Base-by-base conservation (phyloP, 2,888 invertebrate genomes). In the Heliconius hortense region DNA sequence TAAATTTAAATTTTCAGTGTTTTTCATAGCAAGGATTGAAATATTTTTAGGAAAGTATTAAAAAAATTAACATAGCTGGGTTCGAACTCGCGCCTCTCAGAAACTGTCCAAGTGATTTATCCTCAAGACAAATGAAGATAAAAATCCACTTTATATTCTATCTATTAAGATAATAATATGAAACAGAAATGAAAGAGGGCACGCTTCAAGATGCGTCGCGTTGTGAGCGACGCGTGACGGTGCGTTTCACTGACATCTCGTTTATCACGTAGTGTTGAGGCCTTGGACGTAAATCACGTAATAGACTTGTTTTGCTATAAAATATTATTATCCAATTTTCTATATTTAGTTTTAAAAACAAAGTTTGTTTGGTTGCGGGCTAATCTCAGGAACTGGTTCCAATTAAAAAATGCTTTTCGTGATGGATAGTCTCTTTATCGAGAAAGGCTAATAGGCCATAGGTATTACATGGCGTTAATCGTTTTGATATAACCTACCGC, bases 211-310 rank as follows among this genome's bases (percentile, higher is more conserved):
- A 71, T 28, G 64, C 74, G 72, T 24, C 35, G 63, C 18, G 21
- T 18, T 48, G 48, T 24, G 53, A 15, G 39, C 59, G 59, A 35
- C 43, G 74, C 77, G 74, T 74, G 72, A 72, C 77, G 60, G 31
- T 62, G 71, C 74, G 72, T 75, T 77, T 77, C 72, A 64, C 75
- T 69, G 48, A 75, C 75, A 66, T 72, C 74, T 72, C 71, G 64
- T 56, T 48, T 56, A 56, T 59, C 68, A 68, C 39, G 76, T 35
- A 24, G 71, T 72, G 66, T 68, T 64, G 72, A 75, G 66, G 72
- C 72, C 77, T 77, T 75, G 62, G n/a, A 21, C 31, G 53, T 64
- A 39, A 59, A 63, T 43, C 56, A 68, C 69, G 35, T 71, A 71
- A 69, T 60, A 60, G 48, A 24, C 48, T 69, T 35, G 10, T 5